Percentiles rank a stretch among this genome's conserved stretches.
These are phyloP conservation scores for Engystomops pustulosus DNA, from an alignment of 2,113 vertebrate genomes.

Conservation along the genomic window DNA sequence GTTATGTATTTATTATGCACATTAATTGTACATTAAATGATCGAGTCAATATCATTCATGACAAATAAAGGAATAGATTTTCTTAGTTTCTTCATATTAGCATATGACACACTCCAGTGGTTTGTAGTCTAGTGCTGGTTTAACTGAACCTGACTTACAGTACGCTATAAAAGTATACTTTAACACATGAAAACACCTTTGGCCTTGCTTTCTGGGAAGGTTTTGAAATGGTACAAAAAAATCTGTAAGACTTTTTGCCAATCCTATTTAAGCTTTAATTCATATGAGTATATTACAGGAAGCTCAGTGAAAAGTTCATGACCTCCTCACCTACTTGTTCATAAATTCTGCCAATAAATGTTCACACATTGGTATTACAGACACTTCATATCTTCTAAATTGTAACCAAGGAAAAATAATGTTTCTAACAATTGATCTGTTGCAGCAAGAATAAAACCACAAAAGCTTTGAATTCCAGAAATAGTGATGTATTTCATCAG, in stretches of 20 bases:
- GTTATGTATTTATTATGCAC: no score
- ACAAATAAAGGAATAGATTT: no score
- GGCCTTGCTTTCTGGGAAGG: constrained; percentile 23
- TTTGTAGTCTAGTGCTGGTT: not conserved
- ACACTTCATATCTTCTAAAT: constrained; percentile 34
- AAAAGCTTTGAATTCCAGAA: constrained; percentile 9
- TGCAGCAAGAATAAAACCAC: constrained; percentile 5
- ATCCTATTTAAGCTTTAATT: constrained; percentile 12
- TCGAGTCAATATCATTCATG: no score
- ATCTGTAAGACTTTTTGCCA: constrained; percentile 6
- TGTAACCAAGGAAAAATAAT: constrained; percentile 25
- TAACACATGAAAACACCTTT: not conserved
- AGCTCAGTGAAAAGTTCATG: constrained; percentile 24
- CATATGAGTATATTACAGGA: constrained; percentile 39
- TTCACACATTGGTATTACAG: constrained; percentile 3
- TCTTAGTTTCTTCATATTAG: no score
- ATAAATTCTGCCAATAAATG: constrained; percentile 40
- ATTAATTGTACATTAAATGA: no score
- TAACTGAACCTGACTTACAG: not conserved
- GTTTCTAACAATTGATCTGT: constrained; percentile 18
- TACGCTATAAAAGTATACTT: not conserved
- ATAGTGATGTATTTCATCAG: not conserved
- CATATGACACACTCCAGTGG: not conserved
- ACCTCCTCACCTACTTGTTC: constrained; percentile 32
- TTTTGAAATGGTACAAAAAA: constrained; percentile 34